Evolutionary conservation across 2,113 vertebrate genomes (phyloP).

Genomic region (Oryzias melastigma): DNA sequence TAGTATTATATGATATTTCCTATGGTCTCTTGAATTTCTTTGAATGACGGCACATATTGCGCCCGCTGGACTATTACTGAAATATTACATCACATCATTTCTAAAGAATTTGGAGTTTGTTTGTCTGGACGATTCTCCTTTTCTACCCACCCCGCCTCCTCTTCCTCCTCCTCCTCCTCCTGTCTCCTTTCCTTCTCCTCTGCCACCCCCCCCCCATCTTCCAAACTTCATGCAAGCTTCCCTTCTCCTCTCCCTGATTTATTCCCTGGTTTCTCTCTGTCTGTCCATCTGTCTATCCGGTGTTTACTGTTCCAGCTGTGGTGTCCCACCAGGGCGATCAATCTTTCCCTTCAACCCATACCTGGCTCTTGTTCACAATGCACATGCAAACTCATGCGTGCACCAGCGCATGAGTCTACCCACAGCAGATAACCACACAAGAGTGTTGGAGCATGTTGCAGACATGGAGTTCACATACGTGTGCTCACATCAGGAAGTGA

Average conservation of each 20-base stretch:
- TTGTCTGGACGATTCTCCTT: constrained; percentile 53
- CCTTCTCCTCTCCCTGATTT: constrained; percentile 66
- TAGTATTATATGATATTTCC: constrained; percentile 77
- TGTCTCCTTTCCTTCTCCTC: constrained; percentile 24
- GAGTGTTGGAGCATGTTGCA: neutral
- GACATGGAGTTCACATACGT: neutral
- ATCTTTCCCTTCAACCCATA: constrained; percentile 69
- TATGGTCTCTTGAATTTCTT: constrained; percentile 67
- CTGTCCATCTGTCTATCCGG: constrained; percentile 64
- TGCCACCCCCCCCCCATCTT: constrained; percentile 29
- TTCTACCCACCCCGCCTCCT: constrained; percentile 14
- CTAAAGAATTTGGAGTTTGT: constrained; percentile 68
- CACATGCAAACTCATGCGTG: constrained; percentile 19
- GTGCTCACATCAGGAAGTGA: constrained; percentile 39
- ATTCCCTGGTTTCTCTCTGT: constrained; percentile 63
- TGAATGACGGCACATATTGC: constrained; percentile 69
- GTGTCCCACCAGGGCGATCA: constrained; percentile 71
- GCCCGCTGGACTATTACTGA: constrained; percentile 66
- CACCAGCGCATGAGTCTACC: constrained; percentile 15
- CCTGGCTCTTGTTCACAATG: constrained; percentile 63
- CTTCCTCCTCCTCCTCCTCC: constrained; percentile 10
- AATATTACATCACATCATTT: constrained; percentile 72
- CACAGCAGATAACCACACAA: constrained; percentile 10
- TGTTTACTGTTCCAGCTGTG: constrained; percentile 72
- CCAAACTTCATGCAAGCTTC: constrained; percentile 43